Conservation (phyloP, 2,888 invertebrate genomes). For the Acronicta leporina region DNA sequence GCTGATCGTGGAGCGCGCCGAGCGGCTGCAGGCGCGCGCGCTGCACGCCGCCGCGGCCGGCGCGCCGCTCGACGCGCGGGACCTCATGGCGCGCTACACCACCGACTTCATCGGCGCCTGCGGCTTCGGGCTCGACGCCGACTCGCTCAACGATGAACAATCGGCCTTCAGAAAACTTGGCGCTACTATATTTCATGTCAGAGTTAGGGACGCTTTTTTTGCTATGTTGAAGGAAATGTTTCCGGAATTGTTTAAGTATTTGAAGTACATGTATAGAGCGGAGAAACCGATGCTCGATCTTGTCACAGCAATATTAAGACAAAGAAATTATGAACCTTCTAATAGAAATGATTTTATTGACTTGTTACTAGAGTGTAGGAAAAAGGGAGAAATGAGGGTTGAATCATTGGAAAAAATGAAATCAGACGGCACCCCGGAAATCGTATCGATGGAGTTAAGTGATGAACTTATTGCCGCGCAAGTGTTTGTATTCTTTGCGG, state of each 20-base stretch:
- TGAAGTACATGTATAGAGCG: constrained; percentile 59
- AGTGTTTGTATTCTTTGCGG: constrained; percentile 74
- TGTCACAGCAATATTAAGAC: constrained; percentile 67
- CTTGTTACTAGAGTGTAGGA: constrained; percentile 67
- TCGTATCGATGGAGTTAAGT: constrained; percentile 61
- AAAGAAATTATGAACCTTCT: constrained; percentile 69
- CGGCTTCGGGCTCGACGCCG: constrained; percentile 73
- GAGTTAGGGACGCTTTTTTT: constrained; percentile 52
- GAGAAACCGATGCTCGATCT: constrained; percentile 66
- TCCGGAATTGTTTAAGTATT: constrained; percentile 62
- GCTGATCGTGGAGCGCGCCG: constrained; percentile 71
- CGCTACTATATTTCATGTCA: constrained; percentile 62
- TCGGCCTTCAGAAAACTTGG: constrained; percentile 74
- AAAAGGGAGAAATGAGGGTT: constrained; percentile 65
- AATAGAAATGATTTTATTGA: constrained; percentile 74
- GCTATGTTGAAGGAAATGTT: constrained; percentile 66
- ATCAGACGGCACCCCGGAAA: constrained; percentile 65
- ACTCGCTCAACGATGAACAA: constrained; percentile 70
- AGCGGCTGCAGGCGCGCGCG: constrained; percentile 66
- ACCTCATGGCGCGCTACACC: constrained; percentile 77
- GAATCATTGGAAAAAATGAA: constrained; percentile 69
- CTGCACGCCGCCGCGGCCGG: constrained; percentile 55
- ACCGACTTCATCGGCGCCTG: constrained; percentile 77
- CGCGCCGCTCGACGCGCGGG: constrained; percentile 66
- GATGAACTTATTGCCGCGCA: constrained; percentile 70